These are phyloP conservation scores for Scomberomorus guttatus DNA, from an alignment of 2,797 vertebrate genomes.

Conservation along the genomic window DNA sequence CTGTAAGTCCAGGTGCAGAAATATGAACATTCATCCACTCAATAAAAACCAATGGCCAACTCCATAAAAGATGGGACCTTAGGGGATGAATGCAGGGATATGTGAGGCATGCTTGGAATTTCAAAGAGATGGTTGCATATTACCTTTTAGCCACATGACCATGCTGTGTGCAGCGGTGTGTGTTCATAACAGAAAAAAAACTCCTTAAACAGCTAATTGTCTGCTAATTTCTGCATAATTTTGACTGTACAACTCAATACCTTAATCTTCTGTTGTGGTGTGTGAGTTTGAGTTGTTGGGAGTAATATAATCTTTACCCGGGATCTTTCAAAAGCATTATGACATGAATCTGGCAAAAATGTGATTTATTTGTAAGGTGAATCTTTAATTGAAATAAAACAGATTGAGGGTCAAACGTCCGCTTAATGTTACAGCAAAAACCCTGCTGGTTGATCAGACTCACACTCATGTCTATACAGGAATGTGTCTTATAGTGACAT, in stretches of 20 bases:
- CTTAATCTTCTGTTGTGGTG: background rate
- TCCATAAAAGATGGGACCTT: conserved; percentile 18
- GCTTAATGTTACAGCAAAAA: background rate
- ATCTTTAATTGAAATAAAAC: background rate
- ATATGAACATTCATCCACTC: conserved; percentile 21
- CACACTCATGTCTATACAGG: background rate
- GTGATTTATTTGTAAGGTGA: conserved; percentile 10
- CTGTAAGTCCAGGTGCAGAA: conserved; percentile 25
- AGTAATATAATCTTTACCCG: background rate
- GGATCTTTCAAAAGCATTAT: background rate
- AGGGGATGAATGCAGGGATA: conserved; percentile 23
- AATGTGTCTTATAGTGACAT: conserved; percentile 18
- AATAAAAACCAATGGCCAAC: conserved; percentile 20
- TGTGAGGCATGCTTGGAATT: conserved; percentile 50
- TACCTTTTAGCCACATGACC: conserved; percentile 13
- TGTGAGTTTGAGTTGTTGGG: background rate
- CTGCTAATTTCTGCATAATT: too few relatives aligned
- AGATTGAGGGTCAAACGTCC: conserved; percentile 2
- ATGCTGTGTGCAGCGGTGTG: background rate
- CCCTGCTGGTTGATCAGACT: background rate
- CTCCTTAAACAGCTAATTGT: background rate
- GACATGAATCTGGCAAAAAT: background rate
- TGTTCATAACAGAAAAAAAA: background rate
- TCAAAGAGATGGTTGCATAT: conserved; percentile 36
- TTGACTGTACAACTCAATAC: background rate